phyloP scores from a whole-genome alignment of 2,113 vertebrate genomes.

The Neolamprologus toae region DNA sequence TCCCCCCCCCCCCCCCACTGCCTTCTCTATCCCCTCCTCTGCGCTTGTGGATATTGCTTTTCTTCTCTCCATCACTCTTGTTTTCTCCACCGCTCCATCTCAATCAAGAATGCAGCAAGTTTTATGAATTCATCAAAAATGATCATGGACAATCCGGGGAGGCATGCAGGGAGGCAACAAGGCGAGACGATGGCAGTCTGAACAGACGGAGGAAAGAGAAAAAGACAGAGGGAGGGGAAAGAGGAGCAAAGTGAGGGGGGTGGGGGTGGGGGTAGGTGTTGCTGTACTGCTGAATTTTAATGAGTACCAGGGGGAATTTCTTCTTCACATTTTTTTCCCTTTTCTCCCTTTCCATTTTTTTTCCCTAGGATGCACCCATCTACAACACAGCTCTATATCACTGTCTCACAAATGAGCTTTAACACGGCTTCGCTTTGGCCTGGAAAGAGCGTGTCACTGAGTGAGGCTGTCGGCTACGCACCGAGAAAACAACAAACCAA shows the following conservation, averaged over 20 bases:
- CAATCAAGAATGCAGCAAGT: slow-evolving; percentile 58
- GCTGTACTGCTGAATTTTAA: slow-evolving; percentile 69
- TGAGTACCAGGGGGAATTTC: slow-evolving; percentile 76
- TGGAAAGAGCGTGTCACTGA: slow-evolving; percentile 35
- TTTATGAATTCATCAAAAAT: slow-evolving; percentile 79
- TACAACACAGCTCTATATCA: slow-evolving; percentile 49
- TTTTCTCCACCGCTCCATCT: slow-evolving; percentile 57
- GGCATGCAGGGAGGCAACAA: slow-evolving; percentile 43
- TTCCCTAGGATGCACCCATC: slow-evolving; percentile 30
- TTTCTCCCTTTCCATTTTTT: slow-evolving; percentile 6
- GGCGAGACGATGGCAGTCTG: slow-evolving; percentile 44
- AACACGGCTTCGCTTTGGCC: slow-evolving; percentile 36
- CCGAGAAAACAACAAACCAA: slow-evolving; percentile 25
- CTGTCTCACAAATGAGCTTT: slow-evolving; percentile 65
- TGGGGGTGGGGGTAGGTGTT: neutral
- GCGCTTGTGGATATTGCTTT: slow-evolving; percentile 43
- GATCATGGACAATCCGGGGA: slow-evolving; percentile 63
- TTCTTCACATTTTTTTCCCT: slow-evolving; percentile 18
- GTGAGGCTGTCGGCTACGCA: slow-evolving; percentile 11
- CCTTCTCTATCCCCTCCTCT: neutral
- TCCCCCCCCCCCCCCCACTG: too few species aligned
- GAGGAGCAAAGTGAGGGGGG: slow-evolving; percentile 12
- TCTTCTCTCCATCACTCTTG: slow-evolving; percentile 37
- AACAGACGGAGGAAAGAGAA: slow-evolving; percentile 35
- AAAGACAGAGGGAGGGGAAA: neutral